Conservation (phyloP, 2,113 vertebrate species). For the Campylomormyrus numenius region DNA sequence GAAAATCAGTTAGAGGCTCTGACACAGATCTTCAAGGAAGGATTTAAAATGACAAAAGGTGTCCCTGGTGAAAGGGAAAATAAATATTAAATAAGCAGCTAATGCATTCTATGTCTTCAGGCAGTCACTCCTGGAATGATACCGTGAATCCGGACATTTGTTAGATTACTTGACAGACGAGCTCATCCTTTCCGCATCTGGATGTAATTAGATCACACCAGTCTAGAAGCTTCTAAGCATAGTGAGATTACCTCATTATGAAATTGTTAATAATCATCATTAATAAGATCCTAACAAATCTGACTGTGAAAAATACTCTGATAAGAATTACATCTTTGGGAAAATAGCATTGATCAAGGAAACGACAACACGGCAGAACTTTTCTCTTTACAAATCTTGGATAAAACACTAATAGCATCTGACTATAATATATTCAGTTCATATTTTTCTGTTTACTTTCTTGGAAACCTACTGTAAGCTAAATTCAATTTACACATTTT, state of each 20-base stretch:
- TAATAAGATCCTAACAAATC: neutral
- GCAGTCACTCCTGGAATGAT: neutral
- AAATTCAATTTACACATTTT: neutral
- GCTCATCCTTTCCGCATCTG: neutral
- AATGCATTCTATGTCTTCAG: neutral
- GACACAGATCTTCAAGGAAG: neutral
- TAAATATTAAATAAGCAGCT: neutral
- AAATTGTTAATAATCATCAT: neutral
- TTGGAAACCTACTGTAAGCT: neutral
- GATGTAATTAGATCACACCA: neutral
- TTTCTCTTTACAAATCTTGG: neutral
- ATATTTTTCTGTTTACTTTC: neutral
- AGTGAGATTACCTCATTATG: neutral
- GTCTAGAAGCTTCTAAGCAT: neutral
- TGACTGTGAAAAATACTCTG: neutral
- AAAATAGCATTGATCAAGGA: neutral
- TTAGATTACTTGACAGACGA: neutral
- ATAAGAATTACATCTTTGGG: neutral
- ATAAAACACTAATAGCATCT: neutral
- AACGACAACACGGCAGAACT: neutral
- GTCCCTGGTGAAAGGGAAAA: neutral
- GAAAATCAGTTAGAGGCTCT: neutral
- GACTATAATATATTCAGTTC: neutral
- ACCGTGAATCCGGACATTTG: neutral
- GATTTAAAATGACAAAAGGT: neutral